Base-by-base conservation (phyloP, 2,888 invertebrate genomes). In the Melangyna quadrimaculata region DNA sequence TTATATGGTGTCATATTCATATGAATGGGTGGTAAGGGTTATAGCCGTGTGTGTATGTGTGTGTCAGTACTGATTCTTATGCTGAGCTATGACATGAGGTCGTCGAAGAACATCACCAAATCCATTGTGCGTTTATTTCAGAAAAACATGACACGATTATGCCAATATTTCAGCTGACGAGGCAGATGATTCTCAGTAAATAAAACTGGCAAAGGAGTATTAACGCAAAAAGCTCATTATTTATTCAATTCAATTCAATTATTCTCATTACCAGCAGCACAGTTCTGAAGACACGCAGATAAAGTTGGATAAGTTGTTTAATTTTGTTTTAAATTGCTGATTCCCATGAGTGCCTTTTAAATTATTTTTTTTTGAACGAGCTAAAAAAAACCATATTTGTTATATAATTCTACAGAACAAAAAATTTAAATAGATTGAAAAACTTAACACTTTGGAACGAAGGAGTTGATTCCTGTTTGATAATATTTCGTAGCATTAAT, bases 131-230 rank as follows among this genome's bases (percentile, higher is more conserved):
- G 29, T 29, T 43, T 43, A 7, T 27, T 43, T 45, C 17, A 29
- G 35, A 3, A 7, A 63, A 63, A 43, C 63, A 43, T 63, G 63
- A 43, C 27, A 19, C 43, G 40, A 63, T 63, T 43, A 43, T 29
- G 7, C 2, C 10, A 24, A 40, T n/a, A n/a, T n/a, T n/a, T n/a
- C 10, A 29, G n/a, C 24, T 27, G 43, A 27, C 17, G 43, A 17
- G 6, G 43, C 43, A 29, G 43, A 43, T 19, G 57, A 6, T 32
- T 57, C n/a, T 32, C 24, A 12, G 12, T 17, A 43, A 63, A 63
- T 24, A 10, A 5, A 5, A 17, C 17, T 27, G 63, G 5, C 9
- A 63, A 61, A n/a, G 12, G n/a, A 27, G 17, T 27, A 14, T 63
- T n/a, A 17, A 29, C 17, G 43, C 27, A 63, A 45, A 43, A 10